These are phyloP conservation scores for Hoplodrina blanda DNA, from an alignment of 2,888 invertebrate genomes.

Conservation along the genomic window DNA sequence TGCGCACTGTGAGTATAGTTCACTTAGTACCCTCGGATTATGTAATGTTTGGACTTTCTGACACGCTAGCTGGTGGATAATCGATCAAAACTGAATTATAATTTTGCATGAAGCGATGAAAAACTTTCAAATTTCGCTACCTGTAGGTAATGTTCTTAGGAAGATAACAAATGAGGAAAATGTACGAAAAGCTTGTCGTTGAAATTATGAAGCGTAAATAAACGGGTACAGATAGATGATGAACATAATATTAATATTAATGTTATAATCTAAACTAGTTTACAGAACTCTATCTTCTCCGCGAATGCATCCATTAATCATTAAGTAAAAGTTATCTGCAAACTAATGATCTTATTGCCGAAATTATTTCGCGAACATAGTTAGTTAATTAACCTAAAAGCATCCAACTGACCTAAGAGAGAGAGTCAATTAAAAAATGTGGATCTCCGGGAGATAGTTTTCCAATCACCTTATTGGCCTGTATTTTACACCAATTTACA, in stretches of 20 bases:
- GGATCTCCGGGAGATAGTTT: background rate
- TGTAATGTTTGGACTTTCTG: slow-evolving; percentile 60
- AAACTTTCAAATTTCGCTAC: background rate
- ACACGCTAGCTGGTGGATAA: slow-evolving; percentile 21
- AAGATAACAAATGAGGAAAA: slow-evolving; percentile 1
- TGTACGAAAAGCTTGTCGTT: background rate
- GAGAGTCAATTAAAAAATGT: background rate
- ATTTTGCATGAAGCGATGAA: slow-evolving; percentile 14
- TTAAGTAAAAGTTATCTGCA: slow-evolving; percentile 13
- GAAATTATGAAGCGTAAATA: background rate
- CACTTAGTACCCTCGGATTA: slow-evolving; percentile 64
- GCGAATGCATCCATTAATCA: background rate
- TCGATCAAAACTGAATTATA: slow-evolving; percentile 11
- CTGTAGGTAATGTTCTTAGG: background rate
- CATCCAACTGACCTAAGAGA: background rate
- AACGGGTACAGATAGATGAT: too few relatives aligned
- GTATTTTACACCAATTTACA: too few relatives aligned
- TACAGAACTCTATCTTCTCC: background rate
- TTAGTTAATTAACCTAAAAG: background rate
- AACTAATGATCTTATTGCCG: background rate
- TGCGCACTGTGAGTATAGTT: slow-evolving; percentile 80
- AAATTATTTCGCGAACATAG: background rate
- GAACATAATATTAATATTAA: too few relatives aligned
- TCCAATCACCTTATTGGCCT: background rate
- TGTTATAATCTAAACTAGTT: background rate